Evolutionary conservation across 1,140 invertebrate species (phyloP), one percentile per base, ranked within the genome.

Genomic region (Aphelinus atriplicis): DNA sequence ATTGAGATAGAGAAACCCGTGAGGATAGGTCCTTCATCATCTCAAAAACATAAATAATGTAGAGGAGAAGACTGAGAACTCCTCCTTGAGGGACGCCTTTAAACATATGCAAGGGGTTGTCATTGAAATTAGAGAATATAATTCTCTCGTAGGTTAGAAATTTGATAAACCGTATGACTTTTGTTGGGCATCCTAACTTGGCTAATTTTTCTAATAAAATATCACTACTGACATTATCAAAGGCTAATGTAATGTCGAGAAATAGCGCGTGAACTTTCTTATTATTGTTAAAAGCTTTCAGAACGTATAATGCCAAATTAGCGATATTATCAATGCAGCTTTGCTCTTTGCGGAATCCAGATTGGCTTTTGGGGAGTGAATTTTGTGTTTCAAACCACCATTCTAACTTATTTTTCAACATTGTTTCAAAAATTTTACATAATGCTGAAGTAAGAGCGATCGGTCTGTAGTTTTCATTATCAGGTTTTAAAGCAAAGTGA

Each of bases 1-100:
- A 80, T 51, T 67, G 60, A 43, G 73, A 65, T 6, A 76, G 53
- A 10, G 4, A n/a, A 7, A 78, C 48, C 7, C 57, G 70, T 7
- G 26, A 60, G 3, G 50, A 50, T 42, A 75, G 26, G 47, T 62
- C 7, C 6, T 63, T 72, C 42, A 55, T 51, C 5, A 77, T 77
- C 48, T 78, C 58, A 2, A 71, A 53, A 6, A 75, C 73, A 47
- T 78, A 80, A 4, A 81, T 67, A 10, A 65, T 47, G 57, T 77
- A 79, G 3, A 80, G 67, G 1, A 77, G 6, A 0, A 78, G 78
- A 50, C 71, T 73, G 2, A 80, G 64, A 1, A 79, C 74, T 5
- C 69, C 73, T 26, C 80, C 79, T 62, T 81, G 78, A 2, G 80
- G 77, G 7, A 81, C 75, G 10, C 79, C 80, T 45, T 77, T 77